A percentile compares a stretch with the other conserved stretches of the same genome.
Conservation (phyloP, 2,797 vertebrate species). For the Morus bassanus region DNA sequence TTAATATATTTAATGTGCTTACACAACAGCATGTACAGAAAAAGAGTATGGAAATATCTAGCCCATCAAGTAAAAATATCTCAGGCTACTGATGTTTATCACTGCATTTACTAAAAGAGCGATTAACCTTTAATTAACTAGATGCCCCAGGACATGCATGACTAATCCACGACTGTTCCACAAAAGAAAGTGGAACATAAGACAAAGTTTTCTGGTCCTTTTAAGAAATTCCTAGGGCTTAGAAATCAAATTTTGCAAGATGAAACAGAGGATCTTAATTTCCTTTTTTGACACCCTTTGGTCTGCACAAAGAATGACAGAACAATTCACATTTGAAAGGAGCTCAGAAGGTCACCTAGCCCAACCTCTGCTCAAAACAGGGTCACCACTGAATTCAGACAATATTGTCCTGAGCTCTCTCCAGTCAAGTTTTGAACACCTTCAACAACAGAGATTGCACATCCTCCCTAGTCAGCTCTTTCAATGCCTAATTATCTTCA, state of each 20-base stretch:
- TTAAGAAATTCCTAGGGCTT: background rate
- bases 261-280: background rate
- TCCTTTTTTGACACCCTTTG: background rate
- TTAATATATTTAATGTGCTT: background rate
- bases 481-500: background rate
- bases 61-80: background rate
- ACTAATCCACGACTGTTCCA: background rate
- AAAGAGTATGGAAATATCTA: background rate
- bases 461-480: background rate
- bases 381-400: background rate
- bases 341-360: background rate
- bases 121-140: background rate
- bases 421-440: background rate
- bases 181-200: background rate
- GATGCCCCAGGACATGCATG: background rate
- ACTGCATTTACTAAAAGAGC: background rate
- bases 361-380: background rate
- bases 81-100: background rate
- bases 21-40: background rate
- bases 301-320: background rate
- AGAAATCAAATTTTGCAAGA: background rate
- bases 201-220: background rate
- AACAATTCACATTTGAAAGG: background rate
- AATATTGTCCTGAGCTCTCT: background rate
- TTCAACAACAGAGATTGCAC: background rate